Percentiles rank a stretch among this genome's conserved stretches.
These are phyloP conservation scores for Lingula anatina DNA, from an alignment of 2,888 invertebrate species.

Conservation along the genomic window DNA sequence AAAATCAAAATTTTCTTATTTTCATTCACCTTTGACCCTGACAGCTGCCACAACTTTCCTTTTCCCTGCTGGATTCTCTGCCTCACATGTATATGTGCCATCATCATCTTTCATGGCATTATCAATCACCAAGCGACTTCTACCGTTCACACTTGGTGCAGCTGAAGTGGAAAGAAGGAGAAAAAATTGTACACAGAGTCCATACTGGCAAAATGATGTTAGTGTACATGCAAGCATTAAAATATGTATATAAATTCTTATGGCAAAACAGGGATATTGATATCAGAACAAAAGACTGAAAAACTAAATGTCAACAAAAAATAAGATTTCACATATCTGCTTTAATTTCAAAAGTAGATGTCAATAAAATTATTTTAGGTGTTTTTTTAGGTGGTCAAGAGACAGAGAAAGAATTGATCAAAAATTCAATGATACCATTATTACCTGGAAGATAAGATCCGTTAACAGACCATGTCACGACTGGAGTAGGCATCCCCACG, in stretches of 20 bases:
- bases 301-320: too few relatives aligned
- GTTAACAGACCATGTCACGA: slow-evolving; percentile 42
- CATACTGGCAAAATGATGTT: too few relatives aligned
- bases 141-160: slow-evolving; percentile 44
- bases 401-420: not conserved
- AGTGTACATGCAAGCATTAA: too few relatives aligned
- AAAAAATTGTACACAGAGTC: too few relatives aligned
- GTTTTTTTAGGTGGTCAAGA: not conserved
- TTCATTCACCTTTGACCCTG: slow-evolving; percentile 43
- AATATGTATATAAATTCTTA: too few relatives aligned
- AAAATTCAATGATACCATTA: slow-evolving; percentile 2
- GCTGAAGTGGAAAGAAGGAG: too few relatives aligned
- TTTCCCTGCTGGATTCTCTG: slow-evolving; percentile 45
- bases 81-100: slow-evolving; percentile 51
- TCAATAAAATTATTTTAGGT: not conserved
- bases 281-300: too few relatives aligned
- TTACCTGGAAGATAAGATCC: slow-evolving; percentile 32
- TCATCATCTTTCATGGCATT: slow-evolving; percentile 39
- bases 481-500: slow-evolving; percentile 47
- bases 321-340: too few relatives aligned
- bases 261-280: too few relatives aligned
- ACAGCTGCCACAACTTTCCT: slow-evolving; percentile 36
- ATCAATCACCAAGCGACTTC: slow-evolving; percentile 32
- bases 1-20: not conserved
- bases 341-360: too few relatives aligned